phyloP scores from a whole-genome alignment of 2,797 vertebrate species.

The Scolopax bukidnonensis region DNA sequence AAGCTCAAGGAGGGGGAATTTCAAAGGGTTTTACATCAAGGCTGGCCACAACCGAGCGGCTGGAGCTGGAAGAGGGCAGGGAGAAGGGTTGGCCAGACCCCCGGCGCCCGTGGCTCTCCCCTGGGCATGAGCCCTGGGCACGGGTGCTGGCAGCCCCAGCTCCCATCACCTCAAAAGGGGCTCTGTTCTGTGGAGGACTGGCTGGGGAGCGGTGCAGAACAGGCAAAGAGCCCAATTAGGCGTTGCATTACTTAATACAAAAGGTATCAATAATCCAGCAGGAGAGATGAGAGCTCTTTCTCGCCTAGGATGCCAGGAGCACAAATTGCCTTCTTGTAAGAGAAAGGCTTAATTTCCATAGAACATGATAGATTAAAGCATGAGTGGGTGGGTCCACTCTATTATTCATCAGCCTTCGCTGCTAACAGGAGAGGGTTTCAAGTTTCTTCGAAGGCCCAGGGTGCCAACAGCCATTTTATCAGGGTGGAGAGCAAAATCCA shows the following conservation, averaged over 20 bases:
- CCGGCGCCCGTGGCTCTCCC: fast-evolving
- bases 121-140: neutral
- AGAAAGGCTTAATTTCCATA: slow-evolving; percentile 63
- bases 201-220: neutral
- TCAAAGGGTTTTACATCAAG: neutral
- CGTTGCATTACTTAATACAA: neutral
- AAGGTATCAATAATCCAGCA: slow-evolving; percentile 54
- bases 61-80: neutral
- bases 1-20: neutral
- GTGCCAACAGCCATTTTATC: slow-evolving; percentile 10
- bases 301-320: slow-evolving; percentile 10
- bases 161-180: neutral
- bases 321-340: slow-evolving; percentile 65
- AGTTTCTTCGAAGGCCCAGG: slow-evolving; percentile 49
- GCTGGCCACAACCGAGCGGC: fast-evolving
- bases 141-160: neutral
- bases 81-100: fast-evolving
- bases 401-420: slow-evolving; percentile 62
- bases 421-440: slow-evolving; percentile 40
- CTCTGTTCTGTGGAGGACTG: neutral
- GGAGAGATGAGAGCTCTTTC: slow-evolving; percentile 30
- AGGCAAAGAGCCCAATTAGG: neutral
- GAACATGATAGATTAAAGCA: slow-evolving; percentile 66
- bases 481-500: neutral
- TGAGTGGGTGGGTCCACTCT: slow-evolving; percentile 65